Percentiles rank a stretch among this genome's conserved stretches.
phyloP scores from a whole-genome alignment of 2,113 vertebrate genomes.

The Eidolon helvum region DNA sequence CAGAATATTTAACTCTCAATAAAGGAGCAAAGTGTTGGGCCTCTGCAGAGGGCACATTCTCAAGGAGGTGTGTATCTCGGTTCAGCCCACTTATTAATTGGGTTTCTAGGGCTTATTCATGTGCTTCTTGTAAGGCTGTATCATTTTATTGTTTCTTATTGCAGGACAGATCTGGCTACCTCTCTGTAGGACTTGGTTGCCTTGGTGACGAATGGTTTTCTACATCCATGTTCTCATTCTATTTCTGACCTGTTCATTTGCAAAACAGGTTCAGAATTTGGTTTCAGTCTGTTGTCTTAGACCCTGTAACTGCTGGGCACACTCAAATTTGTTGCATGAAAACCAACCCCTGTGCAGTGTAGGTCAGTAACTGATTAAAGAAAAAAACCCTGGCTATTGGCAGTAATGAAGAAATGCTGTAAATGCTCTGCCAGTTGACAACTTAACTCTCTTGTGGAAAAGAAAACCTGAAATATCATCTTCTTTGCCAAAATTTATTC shows the following conservation, averaged over 20 bases:
- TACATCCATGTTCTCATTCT: neutral
- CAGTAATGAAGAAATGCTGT: neutral
- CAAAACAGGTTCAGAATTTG: neutral
- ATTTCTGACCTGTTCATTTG: neutral
- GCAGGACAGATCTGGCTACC: neutral
- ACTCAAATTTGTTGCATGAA: neutral
- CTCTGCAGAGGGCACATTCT: neutral
- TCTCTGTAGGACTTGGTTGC: neutral
- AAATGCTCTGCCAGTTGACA: neutral
- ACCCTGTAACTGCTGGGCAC: neutral
- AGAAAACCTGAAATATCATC: neutral
- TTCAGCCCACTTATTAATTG: neutral
- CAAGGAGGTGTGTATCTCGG: neutral
- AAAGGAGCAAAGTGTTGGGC: neutral
- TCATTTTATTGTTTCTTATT: neutral
- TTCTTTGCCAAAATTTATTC: constrained; percentile 21
- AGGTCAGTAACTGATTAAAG: neutral
- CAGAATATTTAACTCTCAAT: neutral
- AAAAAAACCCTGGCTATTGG: neutral
- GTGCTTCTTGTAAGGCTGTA: neutral
- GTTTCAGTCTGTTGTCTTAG: neutral
- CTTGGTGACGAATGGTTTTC: neutral
- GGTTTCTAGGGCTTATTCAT: neutral
- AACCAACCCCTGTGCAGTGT: neutral
- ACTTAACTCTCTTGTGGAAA: neutral